These are phyloP conservation scores for Leptopilina clavipes DNA, from an alignment of 1,140 invertebrate species.

Conservation along the genomic window DNA sequence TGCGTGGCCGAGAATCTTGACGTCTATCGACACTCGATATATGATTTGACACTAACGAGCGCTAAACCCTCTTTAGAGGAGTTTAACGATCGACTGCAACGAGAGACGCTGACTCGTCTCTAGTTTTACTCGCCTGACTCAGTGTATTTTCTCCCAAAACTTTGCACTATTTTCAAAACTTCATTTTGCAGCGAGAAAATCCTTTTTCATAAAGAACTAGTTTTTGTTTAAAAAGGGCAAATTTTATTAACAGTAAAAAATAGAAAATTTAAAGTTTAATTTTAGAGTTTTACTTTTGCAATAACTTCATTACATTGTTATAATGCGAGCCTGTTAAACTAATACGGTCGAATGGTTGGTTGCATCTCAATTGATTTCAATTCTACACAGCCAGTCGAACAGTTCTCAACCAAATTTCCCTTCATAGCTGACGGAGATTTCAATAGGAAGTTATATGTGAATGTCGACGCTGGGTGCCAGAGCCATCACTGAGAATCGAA, in stretches of 20 bases:
- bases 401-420: constrained; percentile 56
- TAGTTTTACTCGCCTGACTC: constrained; percentile 36
- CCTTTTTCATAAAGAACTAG: background rate
- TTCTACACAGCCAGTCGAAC: constrained; percentile 49
- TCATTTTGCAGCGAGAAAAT: background rate
- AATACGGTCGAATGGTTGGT: constrained; percentile 25
- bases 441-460: constrained; percentile 67
- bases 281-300: background rate
- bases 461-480: constrained; percentile 41
- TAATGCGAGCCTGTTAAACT: background rate
- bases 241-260: background rate
- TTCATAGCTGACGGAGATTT: constrained; percentile 60
- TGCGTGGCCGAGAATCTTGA: background rate
- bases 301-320: background rate
- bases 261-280: background rate
- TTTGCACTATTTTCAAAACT: background rate
- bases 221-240: background rate
- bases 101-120: constrained; percentile 60
- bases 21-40: constrained; percentile 54
- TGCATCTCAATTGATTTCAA: constrained; percentile 51
- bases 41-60: constrained; percentile 65
- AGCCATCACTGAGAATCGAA: constrained; percentile 55
- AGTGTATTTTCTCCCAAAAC: constrained; percentile 8
- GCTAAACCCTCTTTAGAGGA: constrained; percentile 51
- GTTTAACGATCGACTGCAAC: constrained; percentile 59